Evolutionary conservation across 2,797 vertebrate species (phyloP), one percentile per base, ranked within the genome.

Genomic region (Pterois miles): DNA sequence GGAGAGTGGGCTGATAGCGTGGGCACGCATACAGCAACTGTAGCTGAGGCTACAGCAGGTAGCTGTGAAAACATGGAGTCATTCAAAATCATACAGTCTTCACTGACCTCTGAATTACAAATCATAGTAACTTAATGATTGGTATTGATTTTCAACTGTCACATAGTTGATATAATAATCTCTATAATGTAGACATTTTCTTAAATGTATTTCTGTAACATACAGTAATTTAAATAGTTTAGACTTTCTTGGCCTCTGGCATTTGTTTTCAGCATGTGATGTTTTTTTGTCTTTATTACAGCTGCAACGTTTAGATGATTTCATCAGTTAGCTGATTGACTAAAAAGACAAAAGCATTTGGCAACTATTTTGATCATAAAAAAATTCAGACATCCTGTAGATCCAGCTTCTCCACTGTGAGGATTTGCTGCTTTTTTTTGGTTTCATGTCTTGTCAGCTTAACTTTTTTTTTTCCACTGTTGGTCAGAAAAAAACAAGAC

Each of bases 21-120:
- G 66, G 84, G 88, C 58, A 36, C 0, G 14, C 64, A 74, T 71
- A 78, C 79, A 84, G 86, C 84, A 87, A 90, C 89, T 27, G 89
- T 88, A 88, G 79, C 85, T 85, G 66, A 75, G 82, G 82, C 74
- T 80, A 79, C 86, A 40, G 27, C 34, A 34, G 74, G 22, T 64
- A 12, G 78, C 64, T 68, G 67, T 6, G 8, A 76, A 85, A 87
- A 84, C 74, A 85, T 4, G 8, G 63, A 57, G 65, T 69, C 11
- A 50, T 36, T 63, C 2, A 2, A 14, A 27, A 36, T 76, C 50
- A 5, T 4, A 5, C 16, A 48, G 31, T 43, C 6, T 29, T 67
- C 25, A 52, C 33, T 14, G 27, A 25, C 4, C 5, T 58, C 29
- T 65, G 25, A 22, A 50, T 22, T 14, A 53, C 57, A 69, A 40